Conservation (phyloP, 2,113 vertebrate species). For the Prolemur simus region DNA sequence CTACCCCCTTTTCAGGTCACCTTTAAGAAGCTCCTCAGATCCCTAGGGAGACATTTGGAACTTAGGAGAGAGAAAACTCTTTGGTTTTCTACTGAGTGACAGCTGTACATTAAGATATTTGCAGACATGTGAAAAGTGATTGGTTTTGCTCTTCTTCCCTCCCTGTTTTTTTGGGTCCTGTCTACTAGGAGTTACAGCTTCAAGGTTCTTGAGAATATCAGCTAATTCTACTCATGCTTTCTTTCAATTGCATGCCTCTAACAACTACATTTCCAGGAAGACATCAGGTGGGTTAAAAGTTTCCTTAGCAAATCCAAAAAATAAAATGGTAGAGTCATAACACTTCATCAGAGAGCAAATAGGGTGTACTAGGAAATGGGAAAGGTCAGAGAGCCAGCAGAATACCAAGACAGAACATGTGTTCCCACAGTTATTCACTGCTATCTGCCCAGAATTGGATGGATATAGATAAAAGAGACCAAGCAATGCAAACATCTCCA, state of each 20-base stretch:
- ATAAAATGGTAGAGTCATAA: background rate
- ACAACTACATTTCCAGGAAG: conserved; percentile 45
- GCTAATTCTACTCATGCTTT: conserved; percentile 48
- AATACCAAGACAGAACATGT: background rate
- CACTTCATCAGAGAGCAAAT: conserved; percentile 7
- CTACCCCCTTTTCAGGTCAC: background rate
- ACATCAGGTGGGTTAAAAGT: background rate
- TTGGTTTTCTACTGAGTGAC: conserved; percentile 26
- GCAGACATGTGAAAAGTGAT: conserved; percentile 16
- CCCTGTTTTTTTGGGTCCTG: conserved; percentile 11
- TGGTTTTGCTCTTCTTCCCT: background rate
- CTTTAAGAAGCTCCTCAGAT: conserved; percentile 4
- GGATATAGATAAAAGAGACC: background rate
- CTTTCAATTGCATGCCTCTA: background rate
- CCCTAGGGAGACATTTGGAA: background rate
- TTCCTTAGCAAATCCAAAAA: conserved; percentile 26
- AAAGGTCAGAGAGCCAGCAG: background rate
- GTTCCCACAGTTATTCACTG: background rate
- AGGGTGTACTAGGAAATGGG: background rate
- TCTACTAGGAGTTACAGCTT: conserved; percentile 43
- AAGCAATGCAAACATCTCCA: background rate
- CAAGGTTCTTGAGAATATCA: conserved; percentile 55
- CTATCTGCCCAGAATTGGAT: background rate
- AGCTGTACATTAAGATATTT: conserved; percentile 28
- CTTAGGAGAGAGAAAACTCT: background rate